Evolutionary conservation across 2,113 vertebrate species (phyloP).

Genomic region (Taurulus bubalis): DNA sequence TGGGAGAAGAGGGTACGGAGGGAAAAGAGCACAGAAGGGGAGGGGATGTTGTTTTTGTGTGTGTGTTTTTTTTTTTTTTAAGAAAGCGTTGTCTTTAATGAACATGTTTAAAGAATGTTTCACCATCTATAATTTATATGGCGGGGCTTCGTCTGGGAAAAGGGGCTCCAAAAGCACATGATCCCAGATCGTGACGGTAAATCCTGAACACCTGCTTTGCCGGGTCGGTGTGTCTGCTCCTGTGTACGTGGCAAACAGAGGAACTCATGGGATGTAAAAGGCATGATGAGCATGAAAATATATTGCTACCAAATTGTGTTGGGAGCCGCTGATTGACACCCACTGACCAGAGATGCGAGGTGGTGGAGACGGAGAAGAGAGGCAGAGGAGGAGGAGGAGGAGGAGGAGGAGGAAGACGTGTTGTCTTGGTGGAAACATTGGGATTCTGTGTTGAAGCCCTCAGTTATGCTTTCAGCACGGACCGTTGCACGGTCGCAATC

Average conservation of each 20-base stretch:
- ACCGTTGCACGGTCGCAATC: background rate
- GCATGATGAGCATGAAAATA: conserved; percentile 82
- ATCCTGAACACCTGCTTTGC: conserved; percentile 63
- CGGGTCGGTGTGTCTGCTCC: conserved; percentile 52
- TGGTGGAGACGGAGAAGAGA: conserved; percentile 30
- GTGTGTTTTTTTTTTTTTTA: conserved; percentile 50
- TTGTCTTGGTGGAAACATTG: conserved; percentile 2
- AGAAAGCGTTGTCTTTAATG: conserved; percentile 82
- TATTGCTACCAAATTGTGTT: conserved; percentile 85
- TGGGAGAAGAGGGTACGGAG: conserved; percentile 63
- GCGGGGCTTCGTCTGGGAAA: conserved; percentile 72
- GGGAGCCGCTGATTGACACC: conserved; percentile 87
- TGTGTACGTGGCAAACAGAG: conserved; percentile 19
- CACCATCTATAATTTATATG: conserved; percentile 83
- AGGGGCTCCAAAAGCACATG: conserved; percentile 60
- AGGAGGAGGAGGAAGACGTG: background rate
- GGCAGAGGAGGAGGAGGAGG: background rate
- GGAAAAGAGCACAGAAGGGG: conserved; percentile 3
- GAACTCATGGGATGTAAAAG: conserved; percentile 33
- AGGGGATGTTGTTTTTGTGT: conserved; percentile 66
- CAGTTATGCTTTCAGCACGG: background rate
- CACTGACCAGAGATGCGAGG: conserved; percentile 81
- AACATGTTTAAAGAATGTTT: conserved; percentile 85
- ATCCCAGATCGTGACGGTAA: conserved; percentile 60
- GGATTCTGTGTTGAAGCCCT: conserved; percentile 7